Conservation (phyloP, 1,140 invertebrate species). For the Samia ricini region DNA sequence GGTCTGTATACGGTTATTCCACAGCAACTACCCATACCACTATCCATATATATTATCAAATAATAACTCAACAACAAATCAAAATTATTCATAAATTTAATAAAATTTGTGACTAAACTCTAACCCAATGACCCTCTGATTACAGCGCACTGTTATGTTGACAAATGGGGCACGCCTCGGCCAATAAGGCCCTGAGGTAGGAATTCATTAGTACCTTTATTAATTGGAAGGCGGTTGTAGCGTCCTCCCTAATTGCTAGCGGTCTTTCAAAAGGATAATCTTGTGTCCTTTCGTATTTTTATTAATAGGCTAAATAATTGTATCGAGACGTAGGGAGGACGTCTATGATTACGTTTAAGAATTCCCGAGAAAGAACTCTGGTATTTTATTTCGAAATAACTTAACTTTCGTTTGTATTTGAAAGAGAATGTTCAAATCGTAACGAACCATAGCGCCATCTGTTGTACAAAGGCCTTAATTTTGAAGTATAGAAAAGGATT, state of each 20-base stretch:
- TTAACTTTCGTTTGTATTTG: no score
- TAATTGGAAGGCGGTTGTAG: slow-evolving; percentile 48
- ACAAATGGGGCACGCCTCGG: slow-evolving; percentile 58
- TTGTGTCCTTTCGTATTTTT: neutral
- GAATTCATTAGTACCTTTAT: slow-evolving; percentile 54
- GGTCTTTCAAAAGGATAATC: slow-evolving; percentile 4
- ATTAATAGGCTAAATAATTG: neutral
- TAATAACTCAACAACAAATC: neutral
- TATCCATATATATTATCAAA: neutral
- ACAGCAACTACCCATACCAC: neutral
- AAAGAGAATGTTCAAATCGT: no score
- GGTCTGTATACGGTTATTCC: neutral
- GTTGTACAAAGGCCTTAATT: no score
- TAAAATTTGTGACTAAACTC: slow-evolving; percentile 3
- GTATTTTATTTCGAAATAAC: no score
- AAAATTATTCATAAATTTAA: neutral
- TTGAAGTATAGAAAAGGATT: no score
- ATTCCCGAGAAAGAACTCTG: neutral
- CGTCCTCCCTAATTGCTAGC: slow-evolving; percentile 28
- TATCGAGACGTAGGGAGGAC: neutral
- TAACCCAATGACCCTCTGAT: slow-evolving; percentile 27
- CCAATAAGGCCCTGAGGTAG: slow-evolving; percentile 27
- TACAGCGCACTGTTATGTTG: slow-evolving; percentile 42
- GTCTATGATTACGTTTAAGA: neutral
- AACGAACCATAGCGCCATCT: no score